phyloP scores from a whole-genome alignment of 2,113 vertebrate genomes.

The Psophia crepitans region DNA sequence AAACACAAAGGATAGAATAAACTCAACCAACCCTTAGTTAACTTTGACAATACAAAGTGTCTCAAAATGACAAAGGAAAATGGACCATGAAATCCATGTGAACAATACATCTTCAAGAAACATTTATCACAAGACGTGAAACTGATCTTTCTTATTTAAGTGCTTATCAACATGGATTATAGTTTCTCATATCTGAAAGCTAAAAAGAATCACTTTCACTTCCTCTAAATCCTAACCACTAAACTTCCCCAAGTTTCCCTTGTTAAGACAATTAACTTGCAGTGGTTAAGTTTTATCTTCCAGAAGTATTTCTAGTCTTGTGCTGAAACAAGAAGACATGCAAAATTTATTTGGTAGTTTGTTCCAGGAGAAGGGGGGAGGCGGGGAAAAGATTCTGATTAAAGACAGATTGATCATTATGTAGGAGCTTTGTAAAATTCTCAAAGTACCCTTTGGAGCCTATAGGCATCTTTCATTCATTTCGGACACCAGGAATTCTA shows the following conservation, averaged over 20 bases:
- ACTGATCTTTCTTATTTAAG: not conserved
- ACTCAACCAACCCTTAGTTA: not conserved
- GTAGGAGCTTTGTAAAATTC: not conserved
- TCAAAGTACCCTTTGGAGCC: not conserved
- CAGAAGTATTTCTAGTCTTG: not conserved
- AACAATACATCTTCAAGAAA: not conserved
- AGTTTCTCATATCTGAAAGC: not conserved
- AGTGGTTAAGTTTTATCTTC: not conserved
- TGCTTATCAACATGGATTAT: not conserved
- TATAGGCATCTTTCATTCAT: accelerated
- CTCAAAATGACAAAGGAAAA: not conserved
- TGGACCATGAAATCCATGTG: not conserved
- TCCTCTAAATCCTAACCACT: not conserved
- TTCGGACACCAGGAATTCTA: not conserved
- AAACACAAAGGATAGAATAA: not conserved
- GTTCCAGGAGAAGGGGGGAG: not conserved
- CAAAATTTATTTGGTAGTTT: not conserved
- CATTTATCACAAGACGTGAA: not conserved
- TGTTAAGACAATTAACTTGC: not conserved
- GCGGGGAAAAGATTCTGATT: not conserved
- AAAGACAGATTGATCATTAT: not conserved
- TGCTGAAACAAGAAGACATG: not conserved
- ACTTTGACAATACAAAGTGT: not conserved
- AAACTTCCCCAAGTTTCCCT: not conserved
- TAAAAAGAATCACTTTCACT: not conserved